Base-by-base conservation (phyloP, 2,113 vertebrate genomes). In the Poeciliopsis occidentalis region DNA sequence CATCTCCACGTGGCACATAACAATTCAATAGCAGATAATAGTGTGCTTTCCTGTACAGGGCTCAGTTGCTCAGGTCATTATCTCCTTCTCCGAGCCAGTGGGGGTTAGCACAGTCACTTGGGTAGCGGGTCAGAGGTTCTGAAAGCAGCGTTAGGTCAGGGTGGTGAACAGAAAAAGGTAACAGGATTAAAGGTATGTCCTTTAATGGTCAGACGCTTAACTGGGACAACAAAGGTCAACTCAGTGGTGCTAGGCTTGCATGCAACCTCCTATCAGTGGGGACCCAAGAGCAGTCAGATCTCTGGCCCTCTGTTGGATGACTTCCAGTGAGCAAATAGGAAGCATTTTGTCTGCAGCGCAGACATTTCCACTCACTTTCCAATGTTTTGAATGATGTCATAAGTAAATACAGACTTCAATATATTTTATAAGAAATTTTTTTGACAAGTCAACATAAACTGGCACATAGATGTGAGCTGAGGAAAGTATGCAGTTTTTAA, bases 121-220 rank as follows among this genome's bases (percentile, higher is more conserved):
- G 80, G 73, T 69, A n/a, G 51, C 22, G 24, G 22, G 51, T 57
- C 51, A 57, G 51, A 57, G 51, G 51, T 24, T 57, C 51, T 57
- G 19, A 10, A 24, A 57, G 51, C 5, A 57, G 7, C 8, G 62
- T 60, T 12, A 39, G 84, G 71, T 81, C 76, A 79, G 73, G 57
- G 57, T 85, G 69, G 75, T 47, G 83, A 80, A 79, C 78, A 73
- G 80, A 85, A 87, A 61, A 62, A 71, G 82, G 64, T 70, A 70
- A 30, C 66, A 66, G 69, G 77, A 79, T 73, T 80, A 90, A 87
- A 92, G 79, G 85, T 91, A 90, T 83, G 83, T 89, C 92, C 93
- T 92, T 93, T 78, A 92, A 92, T 86, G 92, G 93, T 69, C 86
- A 93, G 81, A 84, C 87, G 86, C 89, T 92, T 91, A 89, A 93